Conservation (phyloP, 1,140 invertebrate genomes). For the Drosophila murphyi region DNA sequence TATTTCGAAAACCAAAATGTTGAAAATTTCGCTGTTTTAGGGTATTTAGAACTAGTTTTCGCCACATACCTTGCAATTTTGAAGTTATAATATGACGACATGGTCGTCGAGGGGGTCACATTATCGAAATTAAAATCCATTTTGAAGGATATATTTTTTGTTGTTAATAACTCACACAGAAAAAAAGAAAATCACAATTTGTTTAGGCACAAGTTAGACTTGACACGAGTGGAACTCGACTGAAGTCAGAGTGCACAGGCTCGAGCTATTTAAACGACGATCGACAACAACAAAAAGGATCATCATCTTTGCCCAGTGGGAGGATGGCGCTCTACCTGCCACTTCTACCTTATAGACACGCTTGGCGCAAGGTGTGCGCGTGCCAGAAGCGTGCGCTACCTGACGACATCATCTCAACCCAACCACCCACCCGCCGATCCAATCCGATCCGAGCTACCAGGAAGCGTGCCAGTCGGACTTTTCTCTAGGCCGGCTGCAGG, state of each 20-base stretch:
- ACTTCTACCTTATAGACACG: background rate
- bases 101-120: slow-evolving; percentile 63
- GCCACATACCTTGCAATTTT: slow-evolving; percentile 70
- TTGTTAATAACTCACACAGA: slow-evolving; percentile 44
- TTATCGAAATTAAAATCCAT: slow-evolving; percentile 66
- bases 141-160: slow-evolving; percentile 41
- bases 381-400: slow-evolving; percentile 74
- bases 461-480: slow-evolving; percentile 73
- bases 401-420: slow-evolving; percentile 1
- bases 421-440: slow-evolving; percentile 34
- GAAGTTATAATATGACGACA: slow-evolving; percentile 72
- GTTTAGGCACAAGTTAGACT: slow-evolving; percentile 67
- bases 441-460: slow-evolving; percentile 44
- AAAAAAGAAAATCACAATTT: slow-evolving; percentile 24
- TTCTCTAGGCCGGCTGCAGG: slow-evolving; percentile 43
- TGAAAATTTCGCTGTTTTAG: slow-evolving; percentile 27
- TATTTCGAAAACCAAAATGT: slow-evolving; percentile 27
- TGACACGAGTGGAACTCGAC: slow-evolving; percentile 76
- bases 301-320: slow-evolving; percentile 10
- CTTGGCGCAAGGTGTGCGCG: slow-evolving; percentile 56
- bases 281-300: background rate
- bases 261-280: slow-evolving; percentile 66
- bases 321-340: slow-evolving; percentile 16
- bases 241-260: slow-evolving; percentile 31
- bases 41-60: background rate